Percentiles rank a stretch among this genome's conserved stretches.
These are phyloP conservation scores for Notolabrus celidotus DNA, from an alignment of 2,797 vertebrate species.

Conservation along the genomic window DNA sequence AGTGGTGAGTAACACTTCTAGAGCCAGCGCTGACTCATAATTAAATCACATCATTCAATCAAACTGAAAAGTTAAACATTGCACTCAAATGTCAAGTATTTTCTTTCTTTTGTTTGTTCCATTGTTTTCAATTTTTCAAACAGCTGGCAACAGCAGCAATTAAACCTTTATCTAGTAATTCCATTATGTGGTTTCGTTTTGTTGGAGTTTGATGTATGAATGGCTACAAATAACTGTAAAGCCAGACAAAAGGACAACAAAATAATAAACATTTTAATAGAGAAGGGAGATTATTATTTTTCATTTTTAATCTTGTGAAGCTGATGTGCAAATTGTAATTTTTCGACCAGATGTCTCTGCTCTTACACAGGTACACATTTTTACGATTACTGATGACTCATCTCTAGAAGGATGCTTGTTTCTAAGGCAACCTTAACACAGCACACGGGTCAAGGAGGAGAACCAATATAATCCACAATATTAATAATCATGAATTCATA, in stretches of 20 bases:
- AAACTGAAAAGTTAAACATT: too few relatives aligned
- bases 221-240: conserved; percentile 1
- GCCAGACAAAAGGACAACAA: not conserved
- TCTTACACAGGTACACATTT: not conserved
- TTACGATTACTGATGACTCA: conserved; percentile 13
- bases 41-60: conserved; percentile 15
- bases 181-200: not conserved
- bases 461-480: not conserved
- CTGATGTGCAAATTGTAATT: not conserved
- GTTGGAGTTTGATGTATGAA: not conserved
- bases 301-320: not conserved
- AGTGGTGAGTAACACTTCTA: conserved; percentile 1
- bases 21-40: conserved; percentile 5
- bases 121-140: not conserved
- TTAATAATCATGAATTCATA: not conserved
- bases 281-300: not conserved
- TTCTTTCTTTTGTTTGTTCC: not conserved
- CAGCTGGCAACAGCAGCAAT: too few relatives aligned
- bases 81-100: conserved; percentile 1
- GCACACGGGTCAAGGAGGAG: not conserved
- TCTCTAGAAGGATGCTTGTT: not conserved
- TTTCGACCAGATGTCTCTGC: not conserved
- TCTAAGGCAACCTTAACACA: conserved; percentile 4
- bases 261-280: not conserved
- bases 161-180: too few relatives aligned